Percentiles rank a stretch among this genome's conserved stretches.
These are phyloP conservation scores for Pelusios castaneus DNA, from an alignment of 2,113 vertebrate species.

Conservation along the genomic window DNA sequence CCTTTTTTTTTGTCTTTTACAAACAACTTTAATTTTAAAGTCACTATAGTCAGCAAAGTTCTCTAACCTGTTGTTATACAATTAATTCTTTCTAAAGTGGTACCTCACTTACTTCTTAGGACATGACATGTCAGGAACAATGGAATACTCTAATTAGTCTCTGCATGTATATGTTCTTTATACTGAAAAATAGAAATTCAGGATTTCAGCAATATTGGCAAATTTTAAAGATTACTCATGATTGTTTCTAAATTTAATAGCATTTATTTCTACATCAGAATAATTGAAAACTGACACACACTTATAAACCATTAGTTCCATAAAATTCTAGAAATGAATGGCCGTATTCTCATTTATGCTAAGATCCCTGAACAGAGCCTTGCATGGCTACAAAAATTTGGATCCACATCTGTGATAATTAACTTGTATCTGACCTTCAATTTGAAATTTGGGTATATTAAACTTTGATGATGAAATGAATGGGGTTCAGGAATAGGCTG, in stretches of 20 bases:
- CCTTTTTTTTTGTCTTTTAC: slow-evolving; percentile 29
- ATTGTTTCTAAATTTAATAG: slow-evolving; percentile 43
- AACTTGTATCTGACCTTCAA: too few relatives aligned
- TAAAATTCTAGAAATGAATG: background rate
- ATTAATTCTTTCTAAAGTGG: slow-evolving; percentile 6
- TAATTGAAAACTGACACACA: background rate
- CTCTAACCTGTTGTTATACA: slow-evolving; percentile 27
- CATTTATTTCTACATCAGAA: background rate
- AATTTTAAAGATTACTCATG: slow-evolving; percentile 44
- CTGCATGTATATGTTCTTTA: slow-evolving; percentile 15
- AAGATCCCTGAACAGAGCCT: background rate
- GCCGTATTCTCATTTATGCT: background rate
- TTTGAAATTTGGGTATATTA: background rate
- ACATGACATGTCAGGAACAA: background rate
- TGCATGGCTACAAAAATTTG: too few relatives aligned
- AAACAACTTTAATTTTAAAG: slow-evolving; percentile 43
- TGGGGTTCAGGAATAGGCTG: slow-evolving; percentile 58
- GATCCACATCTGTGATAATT: too few relatives aligned
- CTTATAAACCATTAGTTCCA: slow-evolving; percentile 5
- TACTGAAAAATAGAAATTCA: background rate
- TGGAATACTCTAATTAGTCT: background rate
- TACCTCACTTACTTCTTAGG: background rate
- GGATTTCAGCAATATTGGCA: slow-evolving; percentile 45
- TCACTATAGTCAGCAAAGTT: slow-evolving; percentile 19
- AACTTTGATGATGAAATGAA: background rate